Base-by-base conservation (phyloP, 2,113 vertebrate species). In the Odontophorus gujanensis region DNA sequence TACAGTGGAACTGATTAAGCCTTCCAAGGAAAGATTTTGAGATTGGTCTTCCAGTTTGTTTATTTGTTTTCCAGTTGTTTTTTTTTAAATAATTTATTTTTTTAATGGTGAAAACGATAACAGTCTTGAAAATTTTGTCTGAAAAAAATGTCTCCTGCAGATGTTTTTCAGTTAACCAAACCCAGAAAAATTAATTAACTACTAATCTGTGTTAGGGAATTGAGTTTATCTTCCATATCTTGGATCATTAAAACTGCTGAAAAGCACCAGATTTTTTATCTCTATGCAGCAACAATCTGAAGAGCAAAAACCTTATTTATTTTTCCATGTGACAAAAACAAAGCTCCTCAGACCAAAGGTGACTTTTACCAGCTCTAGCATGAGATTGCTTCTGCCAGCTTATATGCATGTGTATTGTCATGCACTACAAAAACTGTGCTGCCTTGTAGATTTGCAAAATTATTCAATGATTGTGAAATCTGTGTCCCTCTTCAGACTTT, bases 161-260 rank as follows among this genome's bases (percentile, higher is more conserved):
- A 76, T 48, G 68, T 76, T 76, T 73, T 73, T 65, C 40, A 40
- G 6, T 88, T 74, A 67, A 86, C 71, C 9, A 75, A 89, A 68
- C 30, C 11, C 20, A 43, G 5, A 3, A 62, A 74, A 67, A 71
- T 51, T 66, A 25, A 28, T 88, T 78, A 86, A 77, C 24, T 50
- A 32, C 16, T 88, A 8, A 53, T 59, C 12, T 42, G 3, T n/a
- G 55, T 81, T 58, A 77, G 77, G 16, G 30, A 86, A 67, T 9
- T 55, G 40, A 83, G 5, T 42, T 90, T 66, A 62, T 47, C 62
- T 38, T 63, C 25, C 8, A 13, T 68, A 62, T 25, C 42, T 93
- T 59, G 58, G n/a, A n/a, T 26, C 59, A 38, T 43, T 73, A 51
- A 15, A 69, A 83, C 6, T 32, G 40, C 42, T 86, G 57, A 48